Evolutionary conservation across 2,888 invertebrate genomes (phyloP).

Genomic region (Helleia helle): DNA sequence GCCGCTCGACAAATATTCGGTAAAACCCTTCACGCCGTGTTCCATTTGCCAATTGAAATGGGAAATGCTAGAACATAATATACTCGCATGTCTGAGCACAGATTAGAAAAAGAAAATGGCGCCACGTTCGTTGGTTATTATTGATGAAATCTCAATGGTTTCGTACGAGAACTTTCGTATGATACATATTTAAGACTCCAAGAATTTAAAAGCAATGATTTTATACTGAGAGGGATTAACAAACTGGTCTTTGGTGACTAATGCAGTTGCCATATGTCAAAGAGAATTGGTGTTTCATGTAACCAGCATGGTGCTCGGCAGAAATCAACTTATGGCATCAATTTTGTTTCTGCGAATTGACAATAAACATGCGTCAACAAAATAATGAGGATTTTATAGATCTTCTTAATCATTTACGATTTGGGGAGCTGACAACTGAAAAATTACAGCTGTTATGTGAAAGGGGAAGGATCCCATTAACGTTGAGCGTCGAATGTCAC

Average conservation of each 20-base stretch:
- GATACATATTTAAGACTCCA: not conserved
- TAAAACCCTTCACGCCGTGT: constrained; percentile 20
- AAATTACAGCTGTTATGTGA: constrained; percentile 24
- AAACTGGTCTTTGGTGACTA: constrained; percentile 24
- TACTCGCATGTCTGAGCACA: constrained; percentile 21
- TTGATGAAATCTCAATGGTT: constrained; percentile 29
- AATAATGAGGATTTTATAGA: constrained; percentile 26
- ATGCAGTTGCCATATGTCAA: constrained; percentile 29
- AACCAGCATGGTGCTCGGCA: constrained; percentile 17
- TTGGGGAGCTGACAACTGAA: constrained; percentile 23
- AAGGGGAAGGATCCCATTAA: constrained; percentile 24
- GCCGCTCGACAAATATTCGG: constrained; percentile 20
- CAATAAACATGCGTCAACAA: constrained; percentile 31
- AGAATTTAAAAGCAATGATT: not conserved
- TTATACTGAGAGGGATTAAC: not conserved
- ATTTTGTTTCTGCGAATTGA: constrained; percentile 28
- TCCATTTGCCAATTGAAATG: constrained; percentile 27
- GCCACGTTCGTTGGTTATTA: constrained; percentile 25
- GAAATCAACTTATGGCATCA: constrained; percentile 26
- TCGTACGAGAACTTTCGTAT: constrained; percentile 23
- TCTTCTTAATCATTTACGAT: constrained; percentile 25
- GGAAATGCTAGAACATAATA: constrained; percentile 17
- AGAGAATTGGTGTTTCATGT: constrained; percentile 25
- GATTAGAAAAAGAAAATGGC: constrained; percentile 25
- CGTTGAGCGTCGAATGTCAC: no score